Conservation (phyloP, 2,888 invertebrate species). For the Mallateleia sp. region DNA sequence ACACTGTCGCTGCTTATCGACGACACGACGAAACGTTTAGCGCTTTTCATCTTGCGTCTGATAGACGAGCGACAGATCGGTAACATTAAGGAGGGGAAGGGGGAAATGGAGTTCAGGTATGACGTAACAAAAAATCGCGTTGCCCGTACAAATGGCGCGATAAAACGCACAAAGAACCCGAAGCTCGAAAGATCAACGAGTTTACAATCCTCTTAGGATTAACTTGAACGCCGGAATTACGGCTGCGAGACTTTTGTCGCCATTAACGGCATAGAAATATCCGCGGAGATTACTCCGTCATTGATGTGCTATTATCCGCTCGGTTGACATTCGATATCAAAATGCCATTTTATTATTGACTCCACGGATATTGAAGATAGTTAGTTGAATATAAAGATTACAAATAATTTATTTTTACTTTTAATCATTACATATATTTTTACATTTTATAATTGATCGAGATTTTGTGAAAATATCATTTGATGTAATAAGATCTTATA, state of each 20-base stretch:
- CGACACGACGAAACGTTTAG: conserved; percentile 52
- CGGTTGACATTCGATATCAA: conserved; percentile 38
- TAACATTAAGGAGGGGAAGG: conserved; percentile 8
- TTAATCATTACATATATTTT: no score
- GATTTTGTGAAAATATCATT: no score
- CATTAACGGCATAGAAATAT: conserved; percentile 58
- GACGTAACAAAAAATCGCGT: conserved; percentile 59
- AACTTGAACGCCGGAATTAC: conserved; percentile 58
- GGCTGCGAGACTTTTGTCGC: conserved; percentile 60
- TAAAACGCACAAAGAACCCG: conserved; percentile 61
- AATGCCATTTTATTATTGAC: conserved; percentile 38
- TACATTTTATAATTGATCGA: no score
- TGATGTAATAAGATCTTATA: no score
- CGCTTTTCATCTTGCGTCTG: conserved; percentile 43
- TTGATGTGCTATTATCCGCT: conserved; percentile 37
- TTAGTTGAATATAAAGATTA: neutral
- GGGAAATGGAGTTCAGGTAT: conserved; percentile 29
- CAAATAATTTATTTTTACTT: neutral
- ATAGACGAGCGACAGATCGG: conserved; percentile 41
- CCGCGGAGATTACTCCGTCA: conserved; percentile 47
- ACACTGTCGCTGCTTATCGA: conserved; percentile 31
- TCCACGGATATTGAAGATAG: conserved; percentile 5
- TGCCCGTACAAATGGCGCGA: conserved; percentile 56
- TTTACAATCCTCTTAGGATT: conserved; percentile 75
- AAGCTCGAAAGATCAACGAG: conserved; percentile 69